phyloP scores from a whole-genome alignment of 2,797 vertebrate genomes.

The Thunnus albacares region DNA sequence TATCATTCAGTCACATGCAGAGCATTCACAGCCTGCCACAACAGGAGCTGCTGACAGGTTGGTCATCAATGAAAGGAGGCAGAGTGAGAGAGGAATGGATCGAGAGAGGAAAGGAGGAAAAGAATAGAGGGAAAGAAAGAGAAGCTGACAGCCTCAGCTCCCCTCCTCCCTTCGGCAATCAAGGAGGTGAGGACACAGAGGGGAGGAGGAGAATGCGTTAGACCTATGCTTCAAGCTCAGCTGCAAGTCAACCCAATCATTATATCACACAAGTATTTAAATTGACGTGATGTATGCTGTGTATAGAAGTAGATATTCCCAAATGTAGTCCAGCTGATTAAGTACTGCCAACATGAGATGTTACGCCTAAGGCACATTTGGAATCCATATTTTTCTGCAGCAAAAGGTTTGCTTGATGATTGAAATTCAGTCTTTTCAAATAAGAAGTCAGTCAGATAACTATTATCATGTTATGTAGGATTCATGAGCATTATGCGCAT shows the following conservation, averaged over 20 bases:
- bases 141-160: conserved; percentile 65
- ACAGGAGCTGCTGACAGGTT: conserved; percentile 79
- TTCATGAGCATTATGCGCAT: conserved; percentile 1
- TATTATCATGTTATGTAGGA: conserved; percentile 5
- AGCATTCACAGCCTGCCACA: conserved; percentile 59
- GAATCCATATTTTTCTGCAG: conserved; percentile 35
- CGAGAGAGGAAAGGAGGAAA: conserved; percentile 24
- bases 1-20: conserved; percentile 59
- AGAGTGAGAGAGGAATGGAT: conserved; percentile 36
- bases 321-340: conserved; percentile 63
- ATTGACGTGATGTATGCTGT: conserved; percentile 63
- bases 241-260: conserved; percentile 76
- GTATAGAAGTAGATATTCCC: conserved; percentile 52
- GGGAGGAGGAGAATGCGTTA: conserved; percentile 57
- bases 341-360: conserved; percentile 42
- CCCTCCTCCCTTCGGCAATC: conserved; percentile 69
- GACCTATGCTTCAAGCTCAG: conserved; percentile 74
- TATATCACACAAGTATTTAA: conserved; percentile 64
- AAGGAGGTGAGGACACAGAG: conserved; percentile 73
- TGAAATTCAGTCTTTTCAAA: conserved; percentile 8
- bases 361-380: conserved; percentile 23
- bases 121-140: conserved; percentile 58
- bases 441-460: background rate
- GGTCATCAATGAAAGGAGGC: conserved; percentile 75
- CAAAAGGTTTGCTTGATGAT: conserved; percentile 1